Evolutionary conservation across 2,797 vertebrate species (phyloP).

Genomic region (Trachurus trachurus): DNA sequence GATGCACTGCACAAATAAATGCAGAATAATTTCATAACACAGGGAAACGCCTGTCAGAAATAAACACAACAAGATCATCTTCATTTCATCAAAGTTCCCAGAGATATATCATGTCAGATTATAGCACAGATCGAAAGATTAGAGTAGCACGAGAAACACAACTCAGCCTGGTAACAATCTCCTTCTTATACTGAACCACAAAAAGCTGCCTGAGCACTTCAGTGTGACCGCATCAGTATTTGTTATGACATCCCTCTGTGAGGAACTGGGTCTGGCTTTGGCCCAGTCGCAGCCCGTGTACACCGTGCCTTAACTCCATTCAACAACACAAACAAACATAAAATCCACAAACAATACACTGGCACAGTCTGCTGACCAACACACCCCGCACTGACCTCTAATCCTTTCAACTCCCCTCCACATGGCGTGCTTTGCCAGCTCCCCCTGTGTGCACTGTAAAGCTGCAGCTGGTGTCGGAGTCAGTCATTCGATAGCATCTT

Average conservation of each 20-base stretch:
- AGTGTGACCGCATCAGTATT: conserved; percentile 81
- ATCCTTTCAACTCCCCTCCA: conserved; percentile 61
- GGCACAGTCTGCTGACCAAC: conserved; percentile 25
- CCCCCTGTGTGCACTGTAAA: conserved; percentile 17
- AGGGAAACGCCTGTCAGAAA: background rate
- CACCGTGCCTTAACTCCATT: conserved; percentile 19
- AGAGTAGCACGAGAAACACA: background rate
- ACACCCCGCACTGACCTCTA: conserved; percentile 39
- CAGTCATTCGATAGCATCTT: conserved; percentile 48
- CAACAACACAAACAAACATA: conserved; percentile 17
- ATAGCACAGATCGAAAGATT: background rate
- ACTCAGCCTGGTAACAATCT: conserved; percentile 2
- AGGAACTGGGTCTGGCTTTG: conserved; percentile 58
- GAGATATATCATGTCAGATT: conserved; percentile 20
- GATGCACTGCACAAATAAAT: background rate
- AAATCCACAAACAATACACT: conserved; percentile 2
- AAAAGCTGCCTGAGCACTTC: conserved; percentile 73
- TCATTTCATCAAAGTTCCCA: conserved; percentile 2
- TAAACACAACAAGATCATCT: conserved; percentile 20
- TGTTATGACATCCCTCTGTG: conserved; percentile 68
- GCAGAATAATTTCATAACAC: background rate
- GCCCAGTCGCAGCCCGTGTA: background rate
- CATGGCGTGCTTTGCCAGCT: conserved; percentile 31
- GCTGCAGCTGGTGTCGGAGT: conserved; percentile 60
- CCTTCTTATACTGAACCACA: conserved; percentile 75